These are phyloP conservation scores for Amphipyra berbera DNA, from an alignment of 2,888 invertebrate species.

Conservation along the genomic window DNA sequence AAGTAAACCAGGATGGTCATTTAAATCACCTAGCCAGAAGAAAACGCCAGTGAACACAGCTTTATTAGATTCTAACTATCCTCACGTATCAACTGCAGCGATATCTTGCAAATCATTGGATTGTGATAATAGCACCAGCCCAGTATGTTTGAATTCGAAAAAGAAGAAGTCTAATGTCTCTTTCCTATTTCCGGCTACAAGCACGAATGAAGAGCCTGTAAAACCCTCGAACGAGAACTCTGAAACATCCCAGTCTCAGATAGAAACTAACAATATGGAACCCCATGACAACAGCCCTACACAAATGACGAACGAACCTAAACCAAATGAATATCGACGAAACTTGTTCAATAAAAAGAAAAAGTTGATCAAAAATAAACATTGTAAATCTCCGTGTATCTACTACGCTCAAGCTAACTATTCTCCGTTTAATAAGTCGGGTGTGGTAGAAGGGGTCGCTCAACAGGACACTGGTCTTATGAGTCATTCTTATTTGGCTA, in stretches of 20 bases:
- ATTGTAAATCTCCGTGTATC: constrained; percentile 63
- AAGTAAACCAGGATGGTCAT: neutral
- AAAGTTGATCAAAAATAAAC: constrained; percentile 55
- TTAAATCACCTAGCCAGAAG: neutral
- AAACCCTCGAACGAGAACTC: neutral
- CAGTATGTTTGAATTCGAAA: constrained; percentile 10
- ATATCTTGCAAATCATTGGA: constrained; percentile 34
- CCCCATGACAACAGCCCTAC: neutral
- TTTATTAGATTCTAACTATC: constrained; percentile 9
- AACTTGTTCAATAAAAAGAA: constrained; percentile 62
- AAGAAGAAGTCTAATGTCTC: constrained; percentile 47
- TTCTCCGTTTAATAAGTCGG: constrained; percentile 58
- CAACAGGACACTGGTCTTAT: constrained; percentile 19
- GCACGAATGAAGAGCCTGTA: neutral
- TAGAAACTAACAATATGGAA: neutral
- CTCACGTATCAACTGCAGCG: constrained; percentile 10
- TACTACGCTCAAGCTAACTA: constrained; percentile 70
- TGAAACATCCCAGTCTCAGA: neutral
- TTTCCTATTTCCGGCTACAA: constrained; percentile 18
- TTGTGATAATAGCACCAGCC: constrained; percentile 14
- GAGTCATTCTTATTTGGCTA: constrained; percentile 63
- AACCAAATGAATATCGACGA: constrained; percentile 34
- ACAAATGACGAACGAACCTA: constrained; percentile 19
- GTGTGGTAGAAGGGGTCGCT: constrained; percentile 7
- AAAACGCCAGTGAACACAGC: constrained; percentile 17